Conservation (phyloP, 2,888 invertebrate species). For the Lysandra bellargus region DNA sequence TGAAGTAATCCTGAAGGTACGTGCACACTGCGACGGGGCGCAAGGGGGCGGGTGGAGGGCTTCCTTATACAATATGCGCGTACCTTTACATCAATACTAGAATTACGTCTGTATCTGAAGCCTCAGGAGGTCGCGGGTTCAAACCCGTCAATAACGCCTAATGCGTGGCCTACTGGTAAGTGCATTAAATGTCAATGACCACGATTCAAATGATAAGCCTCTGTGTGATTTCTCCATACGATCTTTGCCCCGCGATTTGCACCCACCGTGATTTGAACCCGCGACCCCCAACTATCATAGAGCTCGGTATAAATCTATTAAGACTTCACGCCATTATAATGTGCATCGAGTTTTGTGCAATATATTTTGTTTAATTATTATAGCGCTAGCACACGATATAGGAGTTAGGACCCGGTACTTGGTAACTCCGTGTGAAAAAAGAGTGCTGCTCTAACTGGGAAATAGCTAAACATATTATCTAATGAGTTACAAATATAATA, state of each 20-base stretch:
- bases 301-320: constrained; percentile 4
- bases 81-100: neutral
- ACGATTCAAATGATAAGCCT: constrained; percentile 11
- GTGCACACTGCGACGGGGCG: too few species aligned
- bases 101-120: neutral
- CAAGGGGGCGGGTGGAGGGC: too few species aligned
- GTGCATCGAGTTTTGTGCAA: neutral
- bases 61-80: too few species aligned
- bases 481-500: too few species aligned
- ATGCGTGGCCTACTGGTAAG: neutral
- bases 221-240: constrained; percentile 16
- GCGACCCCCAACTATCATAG: neutral
- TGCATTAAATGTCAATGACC: constrained; percentile 9
- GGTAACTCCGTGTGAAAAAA: too few species aligned
- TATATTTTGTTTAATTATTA: neutral
- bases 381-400: neutral
- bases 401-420: too few species aligned
- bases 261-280: constrained; percentile 5
- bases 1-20: too few species aligned
- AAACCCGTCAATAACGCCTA: neutral
- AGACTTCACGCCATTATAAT: neutral
- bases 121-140: constrained; percentile 5
- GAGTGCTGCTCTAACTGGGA: too few species aligned
- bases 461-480: too few species aligned
- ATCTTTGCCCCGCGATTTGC: constrained; percentile 27